These are phyloP conservation scores for Xestoiulus laeticollis DNA, from an alignment of 2,888 invertebrate genomes.

Conservation along the genomic window DNA sequence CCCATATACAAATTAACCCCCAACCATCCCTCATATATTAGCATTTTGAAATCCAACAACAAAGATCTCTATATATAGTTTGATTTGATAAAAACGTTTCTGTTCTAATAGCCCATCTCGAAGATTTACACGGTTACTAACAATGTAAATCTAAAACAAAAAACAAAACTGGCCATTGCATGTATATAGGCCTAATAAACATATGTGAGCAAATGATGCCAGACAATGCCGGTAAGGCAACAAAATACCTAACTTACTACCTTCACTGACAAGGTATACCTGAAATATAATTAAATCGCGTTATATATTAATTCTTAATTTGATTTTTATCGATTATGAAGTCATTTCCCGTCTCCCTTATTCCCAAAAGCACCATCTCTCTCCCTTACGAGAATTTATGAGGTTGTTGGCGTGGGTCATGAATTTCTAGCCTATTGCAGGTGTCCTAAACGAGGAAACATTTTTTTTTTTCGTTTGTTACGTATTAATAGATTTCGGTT, in stretches of 20 bases:
- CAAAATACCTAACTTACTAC: not conserved
- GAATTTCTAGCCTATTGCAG: not conserved
- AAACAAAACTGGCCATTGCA: not conserved
- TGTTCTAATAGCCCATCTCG: too few relatives aligned
- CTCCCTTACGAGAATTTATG: constrained; percentile 8
- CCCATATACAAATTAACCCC: too few relatives aligned
- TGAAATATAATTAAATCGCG: not conserved
- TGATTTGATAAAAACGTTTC: too few relatives aligned
- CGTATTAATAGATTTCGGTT: constrained; percentile 25
- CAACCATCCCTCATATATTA: too few relatives aligned
- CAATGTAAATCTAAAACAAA: too few relatives aligned
- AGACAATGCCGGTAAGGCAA: not conserved
- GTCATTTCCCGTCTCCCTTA: not conserved
- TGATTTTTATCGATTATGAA: constrained; percentile 2
- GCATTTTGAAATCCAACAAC: too few relatives aligned
- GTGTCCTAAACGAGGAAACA: constrained; percentile 23
- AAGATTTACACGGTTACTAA: too few relatives aligned
- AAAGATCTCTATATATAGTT: too few relatives aligned
- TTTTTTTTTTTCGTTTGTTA: not conserved
- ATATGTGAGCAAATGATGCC: not conserved
- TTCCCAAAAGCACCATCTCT: constrained; percentile 8
- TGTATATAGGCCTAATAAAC: too few relatives aligned
- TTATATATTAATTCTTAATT: constrained; percentile 16
- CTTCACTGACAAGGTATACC: not conserved
- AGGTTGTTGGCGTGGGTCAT: constrained; percentile 31